Conservation (phyloP, 2,113 vertebrate species). For the Castor canadensis region DNA sequence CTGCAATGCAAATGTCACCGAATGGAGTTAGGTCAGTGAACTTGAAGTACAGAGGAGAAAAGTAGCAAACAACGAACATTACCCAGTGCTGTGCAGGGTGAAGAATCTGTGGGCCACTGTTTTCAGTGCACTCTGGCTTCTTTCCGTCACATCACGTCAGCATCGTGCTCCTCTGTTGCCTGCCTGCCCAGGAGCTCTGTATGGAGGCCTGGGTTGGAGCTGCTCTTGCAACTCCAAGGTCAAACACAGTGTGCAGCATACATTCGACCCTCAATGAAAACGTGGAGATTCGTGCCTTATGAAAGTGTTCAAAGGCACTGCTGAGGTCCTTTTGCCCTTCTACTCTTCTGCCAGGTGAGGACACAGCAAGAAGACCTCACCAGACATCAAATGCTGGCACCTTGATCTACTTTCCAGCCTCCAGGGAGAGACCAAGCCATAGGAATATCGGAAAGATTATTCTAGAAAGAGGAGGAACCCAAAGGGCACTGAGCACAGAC, state of each 20-base stretch:
- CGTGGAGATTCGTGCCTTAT: too few relatives aligned
- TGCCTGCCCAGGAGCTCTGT: not conserved
- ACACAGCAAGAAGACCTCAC: too few relatives aligned
- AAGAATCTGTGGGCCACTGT: rapidly evolving
- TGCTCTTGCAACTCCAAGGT: not conserved
- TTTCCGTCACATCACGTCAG: rapidly evolving
- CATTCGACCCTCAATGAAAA: rapidly evolving
- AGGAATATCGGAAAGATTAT: not conserved
- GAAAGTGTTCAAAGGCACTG: too few relatives aligned
- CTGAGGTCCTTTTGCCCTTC: too few relatives aligned
- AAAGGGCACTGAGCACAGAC: not conserved
- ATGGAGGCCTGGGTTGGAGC: rapidly evolving
- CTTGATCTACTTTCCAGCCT: too few relatives aligned
- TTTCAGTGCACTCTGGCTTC: rapidly evolving
- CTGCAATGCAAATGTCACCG: not conserved
- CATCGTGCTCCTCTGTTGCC: too few relatives aligned
- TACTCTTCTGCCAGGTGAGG: too few relatives aligned
- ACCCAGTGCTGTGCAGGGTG: rapidly evolving
- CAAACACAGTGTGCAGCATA: not conserved
- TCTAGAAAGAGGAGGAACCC: not conserved
- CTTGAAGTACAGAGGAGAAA: too few relatives aligned
- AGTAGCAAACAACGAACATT: rapidly evolving
- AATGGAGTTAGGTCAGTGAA: too few relatives aligned
- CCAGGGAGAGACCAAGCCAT: not conserved
- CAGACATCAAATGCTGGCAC: too few relatives aligned